Conservation (phyloP, 2,888 invertebrate genomes). For the Agrilus biguttatus region DNA sequence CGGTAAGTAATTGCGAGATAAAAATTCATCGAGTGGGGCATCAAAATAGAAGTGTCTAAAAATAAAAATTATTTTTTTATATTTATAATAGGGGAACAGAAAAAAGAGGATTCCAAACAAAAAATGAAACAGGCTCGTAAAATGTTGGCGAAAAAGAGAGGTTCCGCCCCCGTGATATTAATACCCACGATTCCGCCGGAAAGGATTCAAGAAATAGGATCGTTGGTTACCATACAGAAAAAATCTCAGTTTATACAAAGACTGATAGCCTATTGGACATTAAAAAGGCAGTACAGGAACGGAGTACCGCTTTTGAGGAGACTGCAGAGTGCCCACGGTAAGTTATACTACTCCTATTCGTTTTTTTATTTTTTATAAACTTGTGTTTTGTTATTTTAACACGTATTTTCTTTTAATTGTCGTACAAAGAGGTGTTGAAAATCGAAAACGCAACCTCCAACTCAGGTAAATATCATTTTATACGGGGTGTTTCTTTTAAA, state of each 20-base stretch:
- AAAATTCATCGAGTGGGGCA: no score
- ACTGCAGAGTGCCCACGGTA: slow-evolving; percentile 47
- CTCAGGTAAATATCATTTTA: no score
- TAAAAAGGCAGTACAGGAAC: slow-evolving; percentile 87
- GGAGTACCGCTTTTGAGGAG: slow-evolving; percentile 87
- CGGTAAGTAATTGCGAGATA: no score
- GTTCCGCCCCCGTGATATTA: slow-evolving; percentile 75
- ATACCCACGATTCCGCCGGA: slow-evolving; percentile 88
- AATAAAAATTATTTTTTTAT: no score
- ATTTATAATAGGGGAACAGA: slow-evolving; percentile 5
- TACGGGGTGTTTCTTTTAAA: no score
- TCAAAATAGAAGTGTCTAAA: no score
- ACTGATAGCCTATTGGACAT: slow-evolving; percentile 91
- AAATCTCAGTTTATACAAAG: slow-evolving; percentile 77
- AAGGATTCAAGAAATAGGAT: slow-evolving; percentile 74
- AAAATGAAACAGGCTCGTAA: slow-evolving; percentile 82
- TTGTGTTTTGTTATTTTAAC: slow-evolving; percentile 1
- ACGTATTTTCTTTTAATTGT: no score
- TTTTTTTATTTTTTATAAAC: not conserved
- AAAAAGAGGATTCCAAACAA: slow-evolving; percentile 54
- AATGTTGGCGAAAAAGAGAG: slow-evolving; percentile 72
- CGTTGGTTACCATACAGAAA: slow-evolving; percentile 55
- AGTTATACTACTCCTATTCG: slow-evolving; percentile 1
- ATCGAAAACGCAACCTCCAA: no score
- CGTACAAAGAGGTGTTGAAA: no score